A percentile compares a stretch with the other conserved stretches of the same genome.
phyloP scores from a whole-genome alignment of 1,140 invertebrate genomes.

The Bombus vancouverensis region DNA sequence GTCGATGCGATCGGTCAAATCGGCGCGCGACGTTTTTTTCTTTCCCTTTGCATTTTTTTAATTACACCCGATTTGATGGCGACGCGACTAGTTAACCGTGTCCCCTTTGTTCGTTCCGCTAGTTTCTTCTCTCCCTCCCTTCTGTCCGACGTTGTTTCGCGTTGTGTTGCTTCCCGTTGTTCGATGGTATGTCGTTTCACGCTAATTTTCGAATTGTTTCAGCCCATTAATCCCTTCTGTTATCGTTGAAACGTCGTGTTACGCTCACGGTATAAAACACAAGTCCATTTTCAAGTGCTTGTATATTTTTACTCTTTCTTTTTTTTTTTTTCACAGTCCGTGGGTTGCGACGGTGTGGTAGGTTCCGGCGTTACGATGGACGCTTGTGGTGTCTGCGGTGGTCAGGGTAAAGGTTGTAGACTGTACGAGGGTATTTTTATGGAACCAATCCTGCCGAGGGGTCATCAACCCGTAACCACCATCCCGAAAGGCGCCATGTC shows the following conservation, averaged over 20 bases:
- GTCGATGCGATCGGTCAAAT: slow-evolving; percentile 44
- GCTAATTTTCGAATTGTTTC: neutral
- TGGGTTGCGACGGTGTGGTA: slow-evolving; percentile 89
- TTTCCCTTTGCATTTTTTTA: slow-evolving; percentile 15
- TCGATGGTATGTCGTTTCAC: slow-evolving; percentile 1
- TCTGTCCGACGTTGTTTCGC: neutral
- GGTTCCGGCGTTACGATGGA: slow-evolving; percentile 85
- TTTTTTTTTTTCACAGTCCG: slow-evolving; percentile 76
- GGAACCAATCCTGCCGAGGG: slow-evolving; percentile 88
- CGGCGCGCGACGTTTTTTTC: neutral
- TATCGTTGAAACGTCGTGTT: neutral
- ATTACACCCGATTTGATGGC: slow-evolving; percentile 4
- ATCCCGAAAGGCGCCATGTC: slow-evolving; percentile 95
- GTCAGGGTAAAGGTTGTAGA: slow-evolving; percentile 84
- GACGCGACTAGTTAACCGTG: slow-evolving; percentile 13
- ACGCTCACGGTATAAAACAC: too few relatives aligned
- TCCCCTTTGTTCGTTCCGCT: slow-evolving; percentile 5
- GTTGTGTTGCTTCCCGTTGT: neutral
- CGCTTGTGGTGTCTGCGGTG: slow-evolving; percentile 85
- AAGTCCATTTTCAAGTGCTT: neutral
- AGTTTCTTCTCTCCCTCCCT: neutral
- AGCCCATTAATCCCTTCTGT: neutral
- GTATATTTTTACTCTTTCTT: neutral
- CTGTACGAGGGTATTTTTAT: slow-evolving; percentile 90
- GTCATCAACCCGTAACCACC: slow-evolving; percentile 93